A percentile compares a stretch with the other conserved stretches of the same genome.
Conservation (phyloP, 1,140 invertebrate genomes). For the Xylocopa sonorina region DNA sequence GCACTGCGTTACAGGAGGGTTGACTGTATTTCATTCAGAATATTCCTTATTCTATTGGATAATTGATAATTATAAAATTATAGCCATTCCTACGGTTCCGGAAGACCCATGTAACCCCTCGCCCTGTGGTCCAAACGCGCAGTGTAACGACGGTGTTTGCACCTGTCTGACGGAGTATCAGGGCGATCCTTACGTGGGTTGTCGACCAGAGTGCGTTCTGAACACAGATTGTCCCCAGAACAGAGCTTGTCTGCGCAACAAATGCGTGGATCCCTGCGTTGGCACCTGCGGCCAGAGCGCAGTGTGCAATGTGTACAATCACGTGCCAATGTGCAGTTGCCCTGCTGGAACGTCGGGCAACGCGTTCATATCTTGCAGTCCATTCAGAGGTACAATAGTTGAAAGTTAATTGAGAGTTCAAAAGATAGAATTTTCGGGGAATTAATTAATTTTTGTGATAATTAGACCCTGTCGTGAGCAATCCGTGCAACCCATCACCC, state of each 20-base stretch:
- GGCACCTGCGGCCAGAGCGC: slow-evolving; percentile 87
- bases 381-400: slow-evolving; percentile 70
- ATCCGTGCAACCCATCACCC: slow-evolving; percentile 86
- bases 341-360: slow-evolving; percentile 85
- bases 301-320: slow-evolving; percentile 86
- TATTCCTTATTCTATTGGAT: too few species aligned
- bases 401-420: neutral
- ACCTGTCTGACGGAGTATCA: slow-evolving; percentile 87
- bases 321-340: slow-evolving; percentile 88
- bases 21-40: too few species aligned
- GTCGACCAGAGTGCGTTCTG: slow-evolving; percentile 89
- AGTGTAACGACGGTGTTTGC: slow-evolving; percentile 87
- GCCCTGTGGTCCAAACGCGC: slow-evolving; percentile 88
- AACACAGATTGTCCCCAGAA: slow-evolving; percentile 92
- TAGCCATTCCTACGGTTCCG: slow-evolving; percentile 52
- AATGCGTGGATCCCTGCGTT: slow-evolving; percentile 91
- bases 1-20: too few species aligned
- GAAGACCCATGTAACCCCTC: slow-evolving; percentile 86
- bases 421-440: neutral
- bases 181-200: slow-evolving; percentile 84
- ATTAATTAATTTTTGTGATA: neutral
- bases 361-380: slow-evolving; percentile 84
- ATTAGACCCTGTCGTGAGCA: slow-evolving; percentile 69
- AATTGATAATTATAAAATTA: slow-evolving; percentile 60
- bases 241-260: slow-evolving; percentile 90